These are phyloP conservation scores for Lacanobia oleracea DNA, from an alignment of 2,888 invertebrate genomes.

Conservation along the genomic window DNA sequence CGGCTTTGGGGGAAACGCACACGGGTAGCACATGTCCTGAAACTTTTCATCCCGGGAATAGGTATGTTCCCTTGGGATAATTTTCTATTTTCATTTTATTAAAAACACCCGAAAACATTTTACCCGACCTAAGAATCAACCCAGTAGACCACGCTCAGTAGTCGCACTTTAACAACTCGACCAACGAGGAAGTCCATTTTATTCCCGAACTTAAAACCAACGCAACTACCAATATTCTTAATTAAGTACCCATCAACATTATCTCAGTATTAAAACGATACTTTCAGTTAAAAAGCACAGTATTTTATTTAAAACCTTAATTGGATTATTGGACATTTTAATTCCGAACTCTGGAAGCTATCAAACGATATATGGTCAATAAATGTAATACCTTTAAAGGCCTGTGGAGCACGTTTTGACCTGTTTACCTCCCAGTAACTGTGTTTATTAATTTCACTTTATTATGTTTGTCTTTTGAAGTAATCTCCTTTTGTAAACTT, in stretches of 20 bases:
- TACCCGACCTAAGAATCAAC: not conserved
- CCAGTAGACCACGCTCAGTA: not conserved
- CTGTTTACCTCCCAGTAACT: slow-evolving; percentile 50
- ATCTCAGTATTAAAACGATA: slow-evolving; percentile 35
- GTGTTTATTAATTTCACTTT: slow-evolving; percentile 55
- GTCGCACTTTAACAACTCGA: not conserved
- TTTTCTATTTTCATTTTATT: too few relatives aligned
- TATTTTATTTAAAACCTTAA: slow-evolving; percentile 52
- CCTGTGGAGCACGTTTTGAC: slow-evolving; percentile 54
- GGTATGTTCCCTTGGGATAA: too few relatives aligned
- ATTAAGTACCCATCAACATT: slow-evolving; percentile 37
- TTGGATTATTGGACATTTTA: slow-evolving; percentile 52
- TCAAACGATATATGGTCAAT: slow-evolving; percentile 68
- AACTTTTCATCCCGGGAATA: too few relatives aligned
- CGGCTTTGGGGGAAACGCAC: too few relatives aligned
- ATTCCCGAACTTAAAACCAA: slow-evolving; percentile 11
- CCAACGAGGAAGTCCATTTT: not conserved
- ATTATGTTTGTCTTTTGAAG: slow-evolving; percentile 48
- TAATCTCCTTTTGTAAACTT: slow-evolving; percentile 21
- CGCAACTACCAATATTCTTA: slow-evolving; percentile 23
- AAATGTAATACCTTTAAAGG: slow-evolving; percentile 65
- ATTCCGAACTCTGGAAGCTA: slow-evolving; percentile 52
- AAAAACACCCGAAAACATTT: too few relatives aligned
- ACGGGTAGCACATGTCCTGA: too few relatives aligned
- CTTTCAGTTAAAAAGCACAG: slow-evolving; percentile 19